Evolutionary conservation across 2,113 vertebrate genomes (phyloP).

Genomic region (Sinocyclocheilus maitianheensis): DNA sequence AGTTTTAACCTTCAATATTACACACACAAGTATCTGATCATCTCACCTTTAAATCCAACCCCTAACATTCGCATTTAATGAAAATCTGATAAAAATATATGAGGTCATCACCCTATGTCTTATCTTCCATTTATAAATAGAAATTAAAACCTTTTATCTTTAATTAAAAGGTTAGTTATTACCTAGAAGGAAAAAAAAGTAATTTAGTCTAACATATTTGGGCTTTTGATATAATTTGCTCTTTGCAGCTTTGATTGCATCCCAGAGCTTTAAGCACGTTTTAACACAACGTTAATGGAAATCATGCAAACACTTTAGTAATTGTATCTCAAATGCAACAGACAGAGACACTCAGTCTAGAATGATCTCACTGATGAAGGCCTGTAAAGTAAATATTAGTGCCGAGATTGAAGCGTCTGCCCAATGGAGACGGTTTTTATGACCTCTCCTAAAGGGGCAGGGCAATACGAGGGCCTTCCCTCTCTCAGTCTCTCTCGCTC

Average conservation of each 20-base stretch:
- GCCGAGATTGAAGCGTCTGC: conserved; percentile 51
- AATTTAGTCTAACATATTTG: conserved; percentile 1
- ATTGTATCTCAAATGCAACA: conserved; percentile 34
- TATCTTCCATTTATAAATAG: conserved; percentile 54
- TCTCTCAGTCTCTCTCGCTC: conserved; percentile 19
- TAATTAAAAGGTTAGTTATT: conserved; percentile 53
- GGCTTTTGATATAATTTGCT: not conserved
- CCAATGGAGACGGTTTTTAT: conserved; percentile 57
- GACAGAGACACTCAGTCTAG: conserved; percentile 29
- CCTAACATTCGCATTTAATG: conserved; percentile 66
- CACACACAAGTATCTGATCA: conserved; percentile 53
- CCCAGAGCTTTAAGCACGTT: not conserved
- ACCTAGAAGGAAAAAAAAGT: not conserved
- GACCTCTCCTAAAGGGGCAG: conserved; percentile 45
- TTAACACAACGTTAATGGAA: conserved; percentile 31
- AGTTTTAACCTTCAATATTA: not conserved
- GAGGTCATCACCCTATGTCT: conserved; percentile 33
- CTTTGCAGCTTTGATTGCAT: not conserved
- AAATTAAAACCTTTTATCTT: conserved; percentile 54
- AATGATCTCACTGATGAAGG: conserved; percentile 44
- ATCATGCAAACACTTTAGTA: conserved; percentile 40
- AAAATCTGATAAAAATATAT: conserved; percentile 64
- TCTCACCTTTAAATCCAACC: conserved; percentile 68
- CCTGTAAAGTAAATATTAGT: conserved; percentile 58
- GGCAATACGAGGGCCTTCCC: conserved; percentile 35